These are phyloP conservation scores for Ctena decussata DNA, from an alignment of 2,888 invertebrate genomes.

Conservation along the genomic window DNA sequence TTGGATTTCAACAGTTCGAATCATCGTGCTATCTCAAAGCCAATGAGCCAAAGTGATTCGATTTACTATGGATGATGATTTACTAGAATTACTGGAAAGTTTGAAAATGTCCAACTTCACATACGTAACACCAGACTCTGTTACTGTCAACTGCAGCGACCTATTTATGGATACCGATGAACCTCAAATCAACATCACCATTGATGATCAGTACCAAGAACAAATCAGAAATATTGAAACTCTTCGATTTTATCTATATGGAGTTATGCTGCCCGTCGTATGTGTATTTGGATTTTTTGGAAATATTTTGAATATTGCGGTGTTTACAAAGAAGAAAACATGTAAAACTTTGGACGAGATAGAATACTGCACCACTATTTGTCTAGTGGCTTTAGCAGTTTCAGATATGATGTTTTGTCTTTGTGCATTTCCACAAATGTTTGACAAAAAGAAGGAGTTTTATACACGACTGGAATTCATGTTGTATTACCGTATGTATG, in stretches of 20 bases:
- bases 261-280: conserved; percentile 89
- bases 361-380: conserved; percentile 93
- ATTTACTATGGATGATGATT: too few species aligned
- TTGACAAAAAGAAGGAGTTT: conserved; percentile 79
- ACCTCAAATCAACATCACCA: background rate
- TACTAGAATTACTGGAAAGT: too few species aligned
- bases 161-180: background rate
- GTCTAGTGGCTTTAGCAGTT: conserved; percentile 91
- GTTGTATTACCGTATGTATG: conserved; percentile 76
- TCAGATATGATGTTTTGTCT: conserved; percentile 90
- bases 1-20: too few species aligned
- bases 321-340: conserved; percentile 89
- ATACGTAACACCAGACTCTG: too few species aligned
- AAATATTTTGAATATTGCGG: conserved; percentile 92
- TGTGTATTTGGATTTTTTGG: conserved; percentile 92
- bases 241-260: conserved; percentile 50
- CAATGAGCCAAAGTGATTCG: too few species aligned
- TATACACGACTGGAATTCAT: conserved; percentile 88
- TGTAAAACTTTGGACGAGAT: conserved; percentile 89
- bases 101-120: too few species aligned
- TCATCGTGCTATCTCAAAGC: too few species aligned
- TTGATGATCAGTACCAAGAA: background rate
- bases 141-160: conserved; percentile 5
- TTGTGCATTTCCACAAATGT: conserved; percentile 88
- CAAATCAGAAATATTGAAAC: conserved; percentile 15